phyloP scores from a whole-genome alignment of 2,113 vertebrate species.

The Suricata suricatta region DNA sequence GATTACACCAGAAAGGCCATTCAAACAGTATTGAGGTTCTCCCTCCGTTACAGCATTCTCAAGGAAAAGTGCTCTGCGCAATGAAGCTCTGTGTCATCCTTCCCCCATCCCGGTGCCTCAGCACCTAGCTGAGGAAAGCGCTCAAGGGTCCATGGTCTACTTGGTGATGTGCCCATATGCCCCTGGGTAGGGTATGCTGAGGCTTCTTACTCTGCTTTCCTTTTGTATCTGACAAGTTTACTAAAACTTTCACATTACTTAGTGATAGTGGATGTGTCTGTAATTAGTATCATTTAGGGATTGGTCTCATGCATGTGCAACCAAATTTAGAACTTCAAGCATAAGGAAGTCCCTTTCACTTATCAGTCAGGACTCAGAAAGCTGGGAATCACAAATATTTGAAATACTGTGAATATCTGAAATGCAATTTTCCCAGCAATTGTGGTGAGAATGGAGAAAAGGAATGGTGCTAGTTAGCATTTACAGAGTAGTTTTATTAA shows the following conservation, averaged over 20 bases:
- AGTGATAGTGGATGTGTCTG: not conserved
- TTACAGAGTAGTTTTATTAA: not conserved
- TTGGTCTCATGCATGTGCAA: accelerated
- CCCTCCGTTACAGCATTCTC: not conserved
- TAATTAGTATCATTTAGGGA: not conserved
- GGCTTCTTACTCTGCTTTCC: not conserved
- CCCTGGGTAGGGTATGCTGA: not conserved
- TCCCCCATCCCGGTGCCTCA: not conserved
- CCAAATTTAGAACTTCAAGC: not conserved
- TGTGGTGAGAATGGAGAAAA: not conserved
- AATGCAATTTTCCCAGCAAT: not conserved
- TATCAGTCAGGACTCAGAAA: not conserved
- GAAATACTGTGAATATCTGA: not conserved
- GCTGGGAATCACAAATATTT: not conserved
- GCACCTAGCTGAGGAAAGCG: not conserved
- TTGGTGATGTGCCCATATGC: not conserved
- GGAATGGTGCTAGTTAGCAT: not conserved
- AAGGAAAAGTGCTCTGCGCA: not conserved
- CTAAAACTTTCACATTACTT: not conserved
- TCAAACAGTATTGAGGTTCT: not conserved
- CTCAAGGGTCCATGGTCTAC: not conserved
- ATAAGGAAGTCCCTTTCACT: not conserved
- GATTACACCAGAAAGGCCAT: constrained; percentile 20
- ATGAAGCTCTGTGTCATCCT: not conserved
- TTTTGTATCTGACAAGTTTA: not conserved